phyloP scores from a whole-genome alignment of 2,888 invertebrate genomes.

The Eustalomyia histrio region DNA sequence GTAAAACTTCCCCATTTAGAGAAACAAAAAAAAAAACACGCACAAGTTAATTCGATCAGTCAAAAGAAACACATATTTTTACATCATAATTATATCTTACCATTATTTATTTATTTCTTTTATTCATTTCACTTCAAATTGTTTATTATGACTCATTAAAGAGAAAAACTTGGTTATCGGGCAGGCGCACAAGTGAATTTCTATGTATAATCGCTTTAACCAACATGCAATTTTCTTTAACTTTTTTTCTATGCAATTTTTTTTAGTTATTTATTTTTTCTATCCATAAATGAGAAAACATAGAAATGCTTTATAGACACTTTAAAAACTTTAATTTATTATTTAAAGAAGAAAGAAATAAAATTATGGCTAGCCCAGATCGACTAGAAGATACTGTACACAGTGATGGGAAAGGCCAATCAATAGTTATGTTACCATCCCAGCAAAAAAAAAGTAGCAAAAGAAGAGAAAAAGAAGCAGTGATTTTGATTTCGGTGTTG shows the following conservation, averaged over 20 bases:
- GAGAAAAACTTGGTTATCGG: slow-evolving; percentile 41
- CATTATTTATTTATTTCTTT: neutral
- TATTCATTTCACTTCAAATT: neutral
- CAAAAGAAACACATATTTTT: slow-evolving; percentile 7
- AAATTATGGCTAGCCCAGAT: no score
- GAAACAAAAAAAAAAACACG: slow-evolving; percentile 1
- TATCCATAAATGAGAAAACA: slow-evolving; percentile 30
- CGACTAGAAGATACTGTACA: no score
- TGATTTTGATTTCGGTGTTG: no score
- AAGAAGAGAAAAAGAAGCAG: no score
- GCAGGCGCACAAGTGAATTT: slow-evolving; percentile 40
- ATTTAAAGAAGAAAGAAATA: neutral
- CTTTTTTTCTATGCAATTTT: neutral
- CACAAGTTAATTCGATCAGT: slow-evolving; percentile 15
- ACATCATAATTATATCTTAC: slow-evolving; percentile 16
- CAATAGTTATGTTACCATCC: no score
- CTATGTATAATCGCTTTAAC: slow-evolving; percentile 47
- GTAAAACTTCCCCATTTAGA: neutral
- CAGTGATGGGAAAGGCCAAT: no score
- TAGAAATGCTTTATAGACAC: slow-evolving; percentile 50
- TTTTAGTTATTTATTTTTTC: no score
- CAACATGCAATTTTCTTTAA: slow-evolving; percentile 42
- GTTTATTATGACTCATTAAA: slow-evolving; percentile 56
- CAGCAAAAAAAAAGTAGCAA: no score
- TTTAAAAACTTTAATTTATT: slow-evolving; percentile 13